phyloP scores from a whole-genome alignment of 1,140 invertebrate genomes.

The Dendrolimus punctatus region DNA sequence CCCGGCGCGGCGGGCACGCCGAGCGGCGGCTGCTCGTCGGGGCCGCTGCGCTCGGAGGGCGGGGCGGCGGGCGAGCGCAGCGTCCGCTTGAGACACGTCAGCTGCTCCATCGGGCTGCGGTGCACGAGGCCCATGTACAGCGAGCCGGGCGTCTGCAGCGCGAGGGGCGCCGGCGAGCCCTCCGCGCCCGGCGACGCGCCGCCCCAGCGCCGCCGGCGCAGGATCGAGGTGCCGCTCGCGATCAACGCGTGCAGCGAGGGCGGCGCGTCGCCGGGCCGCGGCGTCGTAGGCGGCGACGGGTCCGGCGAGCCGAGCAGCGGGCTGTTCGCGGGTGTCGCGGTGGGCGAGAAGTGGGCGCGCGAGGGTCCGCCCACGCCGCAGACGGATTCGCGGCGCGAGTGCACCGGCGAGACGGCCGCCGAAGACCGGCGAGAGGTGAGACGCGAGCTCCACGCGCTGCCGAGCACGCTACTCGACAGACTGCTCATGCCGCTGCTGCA shows the following conservation, averaged over 20 bases:
- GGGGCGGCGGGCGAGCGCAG: slow-evolving; percentile 61
- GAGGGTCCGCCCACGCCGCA: slow-evolving; percentile 75
- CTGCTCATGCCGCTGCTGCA: slow-evolving; percentile 73
- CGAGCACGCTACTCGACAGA: slow-evolving; percentile 73
- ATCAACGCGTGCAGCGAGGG: slow-evolving; percentile 78
- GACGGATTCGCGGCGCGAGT: slow-evolving; percentile 66
- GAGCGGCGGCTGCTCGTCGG: slow-evolving; percentile 41
- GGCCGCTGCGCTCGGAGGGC: slow-evolving; percentile 25
- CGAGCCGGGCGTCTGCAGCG: slow-evolving; percentile 73
- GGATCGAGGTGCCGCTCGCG: slow-evolving; percentile 81
- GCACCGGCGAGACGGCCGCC: slow-evolving; percentile 73
- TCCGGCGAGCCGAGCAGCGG: slow-evolving; percentile 71
- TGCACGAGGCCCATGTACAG: slow-evolving; percentile 72
- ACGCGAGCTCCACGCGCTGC: slow-evolving; percentile 66
- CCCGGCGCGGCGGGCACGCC: slow-evolving; percentile 70
- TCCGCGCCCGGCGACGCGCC: slow-evolving; percentile 62
- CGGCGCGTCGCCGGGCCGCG: slow-evolving; percentile 79
- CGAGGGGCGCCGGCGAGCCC: slow-evolving; percentile 71
- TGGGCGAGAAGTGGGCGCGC: slow-evolving; percentile 61
- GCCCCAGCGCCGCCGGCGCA: slow-evolving; percentile 74
- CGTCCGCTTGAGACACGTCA: slow-evolving; percentile 79
- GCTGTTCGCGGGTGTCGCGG: slow-evolving; percentile 72
- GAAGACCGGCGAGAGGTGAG: slow-evolving; percentile 75
- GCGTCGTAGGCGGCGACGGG: slow-evolving; percentile 85
- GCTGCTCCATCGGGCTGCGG: slow-evolving; percentile 82